phyloP scores from a whole-genome alignment of 2,797 vertebrate genomes.

The Trematocara caparti region DNA sequence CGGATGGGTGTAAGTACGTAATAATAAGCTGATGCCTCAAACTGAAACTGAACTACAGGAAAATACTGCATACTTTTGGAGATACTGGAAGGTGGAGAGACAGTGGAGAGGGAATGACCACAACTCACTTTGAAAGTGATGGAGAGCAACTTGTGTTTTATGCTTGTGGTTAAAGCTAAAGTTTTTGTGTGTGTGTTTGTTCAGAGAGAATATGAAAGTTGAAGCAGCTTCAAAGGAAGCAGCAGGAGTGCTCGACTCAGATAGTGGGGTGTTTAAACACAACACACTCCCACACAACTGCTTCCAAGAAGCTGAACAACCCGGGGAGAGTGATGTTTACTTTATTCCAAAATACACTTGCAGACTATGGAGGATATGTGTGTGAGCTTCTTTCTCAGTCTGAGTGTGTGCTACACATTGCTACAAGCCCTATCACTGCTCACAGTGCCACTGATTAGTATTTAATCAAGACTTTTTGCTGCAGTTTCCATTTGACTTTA shows the following conservation, averaged over 20 bases:
- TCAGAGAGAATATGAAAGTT: constrained; percentile 43
- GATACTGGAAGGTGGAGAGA: background rate
- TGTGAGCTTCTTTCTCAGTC: background rate
- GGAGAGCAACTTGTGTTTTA: constrained; percentile 9
- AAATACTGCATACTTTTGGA: background rate
- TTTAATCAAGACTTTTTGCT: constrained; percentile 22
- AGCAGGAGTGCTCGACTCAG: constrained; percentile 21
- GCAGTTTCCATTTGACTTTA: constrained; percentile 10
- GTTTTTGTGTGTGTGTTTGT: background rate
- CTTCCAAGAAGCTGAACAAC: constrained; percentile 41
- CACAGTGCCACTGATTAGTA: constrained; percentile 10
- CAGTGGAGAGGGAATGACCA: background rate
- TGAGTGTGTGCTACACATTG: background rate
- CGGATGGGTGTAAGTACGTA: constrained; percentile 2
- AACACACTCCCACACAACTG: constrained; percentile 43
- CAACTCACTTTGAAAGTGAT: constrained; percentile 9
- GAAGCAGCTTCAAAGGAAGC: constrained; percentile 45
- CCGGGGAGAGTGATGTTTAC: constrained; percentile 45
- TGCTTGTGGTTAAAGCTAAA: constrained; percentile 1
- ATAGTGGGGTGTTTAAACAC: constrained; percentile 44
- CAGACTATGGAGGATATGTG: background rate
- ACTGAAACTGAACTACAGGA: background rate
- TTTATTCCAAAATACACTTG: constrained; percentile 33
- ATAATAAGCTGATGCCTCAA: constrained; percentile 16
- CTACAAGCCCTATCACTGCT: background rate